Evolutionary conservation across 2,797 vertebrate genomes (phyloP).

Genomic region (Holocentrus rufus): DNA sequence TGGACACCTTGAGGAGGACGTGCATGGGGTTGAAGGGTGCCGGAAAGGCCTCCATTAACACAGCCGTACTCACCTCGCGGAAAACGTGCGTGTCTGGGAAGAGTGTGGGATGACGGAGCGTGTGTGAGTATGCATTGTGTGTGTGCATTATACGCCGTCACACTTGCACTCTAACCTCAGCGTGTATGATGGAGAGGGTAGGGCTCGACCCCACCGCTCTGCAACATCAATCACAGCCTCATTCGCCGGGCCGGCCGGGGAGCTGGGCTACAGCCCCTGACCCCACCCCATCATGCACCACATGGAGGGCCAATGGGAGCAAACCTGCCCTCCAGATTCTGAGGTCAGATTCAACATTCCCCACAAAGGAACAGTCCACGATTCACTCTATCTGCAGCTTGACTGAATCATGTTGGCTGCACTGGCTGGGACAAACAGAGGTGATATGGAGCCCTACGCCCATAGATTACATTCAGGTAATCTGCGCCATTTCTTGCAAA

Average conservation of each 20-base stretch:
- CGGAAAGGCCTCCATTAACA: slow-evolving; percentile 38
- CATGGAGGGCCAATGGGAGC: slow-evolving; percentile 51
- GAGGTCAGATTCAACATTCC: slow-evolving; percentile 64
- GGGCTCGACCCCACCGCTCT: slow-evolving; percentile 54
- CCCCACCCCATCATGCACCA: slow-evolving; percentile 61
- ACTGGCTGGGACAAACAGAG: slow-evolving; percentile 22
- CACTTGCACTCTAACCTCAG: slow-evolving; percentile 40
- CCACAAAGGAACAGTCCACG: slow-evolving; percentile 44
- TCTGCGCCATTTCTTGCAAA: slow-evolving; percentile 11
- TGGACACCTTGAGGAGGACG: slow-evolving; percentile 59
- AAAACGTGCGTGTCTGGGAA: not conserved
- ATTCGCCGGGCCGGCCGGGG: slow-evolving; percentile 49
- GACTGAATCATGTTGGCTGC: slow-evolving; percentile 51
- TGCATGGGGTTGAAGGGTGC: slow-evolving; percentile 35
- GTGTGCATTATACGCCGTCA: slow-evolving; percentile 42
- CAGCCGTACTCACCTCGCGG: slow-evolving; percentile 19
- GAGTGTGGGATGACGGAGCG: not conserved
- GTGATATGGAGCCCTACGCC: not conserved
- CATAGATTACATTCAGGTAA: slow-evolving; percentile 22
- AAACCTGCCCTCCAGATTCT: slow-evolving; percentile 51
- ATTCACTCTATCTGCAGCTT: slow-evolving; percentile 52
- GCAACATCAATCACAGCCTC: slow-evolving; percentile 73
- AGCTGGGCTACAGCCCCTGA: slow-evolving; percentile 63
- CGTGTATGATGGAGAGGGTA: slow-evolving; percentile 55
- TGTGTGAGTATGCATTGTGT: slow-evolving; percentile 37